phyloP scores from a whole-genome alignment of 1,140 invertebrate genomes.

The Saccostrea glomerata region DNA sequence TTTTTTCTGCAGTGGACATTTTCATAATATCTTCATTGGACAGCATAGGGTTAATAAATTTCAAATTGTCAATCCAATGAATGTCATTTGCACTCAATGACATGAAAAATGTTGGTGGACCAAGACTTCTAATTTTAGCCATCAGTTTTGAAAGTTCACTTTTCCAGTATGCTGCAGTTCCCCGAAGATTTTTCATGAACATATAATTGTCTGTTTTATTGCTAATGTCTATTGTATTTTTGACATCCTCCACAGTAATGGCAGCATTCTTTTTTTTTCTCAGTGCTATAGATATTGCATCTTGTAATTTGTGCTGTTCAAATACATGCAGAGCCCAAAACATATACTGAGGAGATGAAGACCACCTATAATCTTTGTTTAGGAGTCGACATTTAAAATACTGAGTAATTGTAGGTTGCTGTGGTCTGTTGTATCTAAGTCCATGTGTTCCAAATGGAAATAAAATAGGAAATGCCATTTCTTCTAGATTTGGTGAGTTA shows the following conservation, averaged over 20 bases:
- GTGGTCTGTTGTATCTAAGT: neutral
- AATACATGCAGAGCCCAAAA: neutral
- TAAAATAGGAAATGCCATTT: neutral
- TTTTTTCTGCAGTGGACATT: constrained; percentile 34
- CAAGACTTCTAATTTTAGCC: constrained; percentile 45
- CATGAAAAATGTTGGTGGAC: constrained; percentile 52
- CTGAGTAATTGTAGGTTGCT: neutral
- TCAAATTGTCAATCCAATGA: constrained; percentile 41
- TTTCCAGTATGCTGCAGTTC: constrained; percentile 48
- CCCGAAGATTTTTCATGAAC: constrained; percentile 39
- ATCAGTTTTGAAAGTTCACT: constrained; percentile 44
- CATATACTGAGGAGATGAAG: neutral
- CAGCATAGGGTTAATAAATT: constrained; percentile 21
- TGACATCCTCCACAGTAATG: neutral
- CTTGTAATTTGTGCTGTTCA: neutral
- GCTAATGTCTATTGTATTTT: constrained; percentile 2
- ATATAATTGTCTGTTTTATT: constrained; percentile 2
- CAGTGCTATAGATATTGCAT: neutral
- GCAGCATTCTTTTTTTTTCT: neutral
- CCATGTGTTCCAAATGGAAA: neutral
- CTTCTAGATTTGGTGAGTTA: constrained; percentile 1
- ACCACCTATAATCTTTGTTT: neutral
- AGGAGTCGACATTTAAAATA: neutral
- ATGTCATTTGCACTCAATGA: constrained; percentile 55
- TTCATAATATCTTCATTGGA: constrained; percentile 41